A percentile compares a stretch with the other conserved stretches of the same genome.
These are phyloP conservation scores for Dendroctonus ponderosae DNA, from an alignment of 1,140 invertebrate genomes.

Conservation along the genomic window DNA sequence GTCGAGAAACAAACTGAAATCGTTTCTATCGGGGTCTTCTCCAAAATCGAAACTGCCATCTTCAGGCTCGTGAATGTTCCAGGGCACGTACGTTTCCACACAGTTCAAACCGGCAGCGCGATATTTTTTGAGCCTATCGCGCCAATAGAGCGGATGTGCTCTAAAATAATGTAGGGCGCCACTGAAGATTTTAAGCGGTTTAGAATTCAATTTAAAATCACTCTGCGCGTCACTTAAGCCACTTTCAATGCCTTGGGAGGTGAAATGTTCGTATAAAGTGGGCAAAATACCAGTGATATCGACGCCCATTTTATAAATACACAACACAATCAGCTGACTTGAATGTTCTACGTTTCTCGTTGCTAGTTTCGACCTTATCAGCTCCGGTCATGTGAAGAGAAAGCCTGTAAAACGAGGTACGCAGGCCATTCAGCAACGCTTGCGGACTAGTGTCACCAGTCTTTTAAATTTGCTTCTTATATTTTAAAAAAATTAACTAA, in stretches of 20 bases:
- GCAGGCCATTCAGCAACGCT: no score
- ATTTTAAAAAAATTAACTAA: no score
- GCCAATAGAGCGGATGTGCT: conserved; percentile 63
- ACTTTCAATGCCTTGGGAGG: conserved; percentile 37
- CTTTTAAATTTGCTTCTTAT: no score
- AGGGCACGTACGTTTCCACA: conserved; percentile 91
- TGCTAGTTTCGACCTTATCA: no score
- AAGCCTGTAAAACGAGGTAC: no score
- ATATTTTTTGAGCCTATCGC: conserved; percentile 66
- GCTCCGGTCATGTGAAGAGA: no score
- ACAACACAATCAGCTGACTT: no score
- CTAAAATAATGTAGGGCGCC: conserved; percentile 94
- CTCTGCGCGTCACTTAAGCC: conserved; percentile 39
- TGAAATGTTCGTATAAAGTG: conserved; percentile 47
- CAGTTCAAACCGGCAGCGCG: conserved; percentile 83
- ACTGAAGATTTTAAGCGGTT: conserved; percentile 44
- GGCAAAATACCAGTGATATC: conserved; percentile 30
- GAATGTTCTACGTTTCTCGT: no score
- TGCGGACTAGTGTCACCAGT: no score
- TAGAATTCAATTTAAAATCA: conserved; percentile 44
- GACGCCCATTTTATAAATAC: background rate
- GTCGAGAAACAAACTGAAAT: conserved; percentile 62
- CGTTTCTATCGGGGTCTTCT: conserved; percentile 62
- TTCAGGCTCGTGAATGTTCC: conserved; percentile 82
- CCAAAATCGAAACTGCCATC: conserved; percentile 66